Base-by-base conservation (phyloP, 2,113 vertebrate species). In the Smithornis capensis region DNA sequence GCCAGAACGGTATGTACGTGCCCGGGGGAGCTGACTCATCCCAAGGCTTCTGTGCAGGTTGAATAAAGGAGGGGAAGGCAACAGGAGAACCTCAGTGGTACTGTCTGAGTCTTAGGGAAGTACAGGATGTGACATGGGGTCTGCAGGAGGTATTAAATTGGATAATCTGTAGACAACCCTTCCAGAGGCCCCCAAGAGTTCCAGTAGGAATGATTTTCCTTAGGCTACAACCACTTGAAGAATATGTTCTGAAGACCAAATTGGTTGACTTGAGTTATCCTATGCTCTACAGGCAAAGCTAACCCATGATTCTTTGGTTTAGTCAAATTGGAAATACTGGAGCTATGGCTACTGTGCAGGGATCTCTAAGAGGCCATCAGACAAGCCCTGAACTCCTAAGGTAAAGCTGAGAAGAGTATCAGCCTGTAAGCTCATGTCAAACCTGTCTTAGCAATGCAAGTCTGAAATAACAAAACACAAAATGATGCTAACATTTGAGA, bases 1-100 rank as follows among this genome's bases (percentile, higher is more conserved):
- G 52, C 44, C 63, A 6, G 91, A 90, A 95, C 9, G 18, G 86
- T 73, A 80, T 86, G 94, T 83, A 35, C 76, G 0, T 5, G 93
- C 96, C 93, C 2, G 22, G 40, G 86, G 93, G 68, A 92, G 79
- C 67, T 95, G 96, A 94, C 67, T 95, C 94, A 95, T 7, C 10
- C 42, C 86, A 60, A 11, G 31, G 33, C 12, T 83, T 45, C 67
- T 22, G 47, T 4, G 29, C 45, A n/a, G 44, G 37, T 73, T 81
- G 59, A 59, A 0, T 38, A 14, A 38, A 44, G 57, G 56, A 42
- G 44, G 17, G 23, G 21, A 25, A 60, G 21, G 37, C 40, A 76
- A 21, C 64, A 94, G 11, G 23, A 68, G 24, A 79, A 45, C 33
- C 35, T 50, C 2, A 38, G 44, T 37, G 50, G 67, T 24, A 52